Base-by-base conservation (phyloP, 2,797 vertebrate species). In the Luscinia megarhynchos region DNA sequence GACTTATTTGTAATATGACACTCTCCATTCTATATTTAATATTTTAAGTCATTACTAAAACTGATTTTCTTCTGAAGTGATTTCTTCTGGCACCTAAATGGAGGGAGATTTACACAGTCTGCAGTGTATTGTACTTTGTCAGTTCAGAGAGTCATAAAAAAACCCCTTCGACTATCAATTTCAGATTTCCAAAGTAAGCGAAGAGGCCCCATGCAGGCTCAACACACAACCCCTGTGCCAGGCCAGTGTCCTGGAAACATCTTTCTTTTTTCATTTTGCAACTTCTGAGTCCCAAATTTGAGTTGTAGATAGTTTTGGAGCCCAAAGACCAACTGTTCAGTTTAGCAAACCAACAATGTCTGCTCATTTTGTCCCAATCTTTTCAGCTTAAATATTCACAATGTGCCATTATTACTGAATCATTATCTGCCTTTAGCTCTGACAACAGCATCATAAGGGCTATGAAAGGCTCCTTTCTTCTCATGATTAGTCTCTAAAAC, bases 341-440 rank as follows among this genome's bases (percentile, higher is more conserved):
- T 97, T 98, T 98, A 97, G 97, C 97, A 97, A 98, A 98, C 97
- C 95, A 97, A 97, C 98, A 98, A 98, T 97, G 98, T 98, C 98
- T 97, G 96, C 95, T 98, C 98, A 97, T 98, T 98, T 98, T 97
- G 96, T 97, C 97, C 97, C 97, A 97, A 98, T 98, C 97, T 98
- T 98, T 98, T 97, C 98, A 98, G 98, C 97, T 98, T 98, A 98
- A 98, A 98, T 98, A 98, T 98, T 98, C 98, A 98, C 98, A 99
- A 98, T 98, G 98, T 98, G 97, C 98, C 98, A 98, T 98, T 98
- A 98, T 99, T 98, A 98, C 98, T 76, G 96, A 98, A 98, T 98
- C 98, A 99, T 98, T 98, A 98, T 99, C 98, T 98, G 98, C 98
- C 98, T 98, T 98, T 98, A 98, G 98, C 98, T 98, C 98, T 98